A percentile compares a stretch with the other conserved stretches of the same genome.
phyloP scores from a whole-genome alignment of 2,113 vertebrate genomes.

The Herpetotheres cachinnans region DNA sequence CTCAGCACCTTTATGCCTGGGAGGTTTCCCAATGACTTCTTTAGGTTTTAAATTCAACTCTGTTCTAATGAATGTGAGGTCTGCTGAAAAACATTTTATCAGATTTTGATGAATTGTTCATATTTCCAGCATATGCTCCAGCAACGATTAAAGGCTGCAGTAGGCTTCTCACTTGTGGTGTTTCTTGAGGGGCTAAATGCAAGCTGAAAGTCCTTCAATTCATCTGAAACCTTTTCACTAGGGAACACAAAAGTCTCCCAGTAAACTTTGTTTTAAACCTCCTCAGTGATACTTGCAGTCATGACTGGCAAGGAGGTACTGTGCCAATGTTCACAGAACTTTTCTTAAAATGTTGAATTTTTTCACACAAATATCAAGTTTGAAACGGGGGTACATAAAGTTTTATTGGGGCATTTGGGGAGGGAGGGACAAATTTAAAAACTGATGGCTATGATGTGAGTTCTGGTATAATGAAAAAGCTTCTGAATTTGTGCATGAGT shows the following conservation, averaged over 20 bases:
- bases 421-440: not conserved
- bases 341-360: not conserved
- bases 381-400: not conserved
- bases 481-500: not conserved
- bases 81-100: not conserved
- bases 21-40: not conserved
- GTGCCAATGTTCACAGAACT: fast-evolving
- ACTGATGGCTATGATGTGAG: not conserved
- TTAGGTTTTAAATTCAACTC: not conserved
- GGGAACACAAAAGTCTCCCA: not conserved
- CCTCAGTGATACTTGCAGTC: not conserved
- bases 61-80: not conserved
- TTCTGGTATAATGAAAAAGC: not conserved
- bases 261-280: not conserved
- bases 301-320: not conserved
- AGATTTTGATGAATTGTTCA: not conserved
- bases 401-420: not conserved
- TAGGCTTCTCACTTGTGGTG: not conserved
- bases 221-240: not conserved
- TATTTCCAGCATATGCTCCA: not conserved
- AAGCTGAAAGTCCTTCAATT: not conserved
- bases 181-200: not conserved
- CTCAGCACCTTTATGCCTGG: not conserved
- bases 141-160: not conserved
- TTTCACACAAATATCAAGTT: not conserved